These are phyloP conservation scores for Sylvilagus bachmani DNA, from an alignment of 2,113 vertebrate species.

Conservation along the genomic window DNA sequence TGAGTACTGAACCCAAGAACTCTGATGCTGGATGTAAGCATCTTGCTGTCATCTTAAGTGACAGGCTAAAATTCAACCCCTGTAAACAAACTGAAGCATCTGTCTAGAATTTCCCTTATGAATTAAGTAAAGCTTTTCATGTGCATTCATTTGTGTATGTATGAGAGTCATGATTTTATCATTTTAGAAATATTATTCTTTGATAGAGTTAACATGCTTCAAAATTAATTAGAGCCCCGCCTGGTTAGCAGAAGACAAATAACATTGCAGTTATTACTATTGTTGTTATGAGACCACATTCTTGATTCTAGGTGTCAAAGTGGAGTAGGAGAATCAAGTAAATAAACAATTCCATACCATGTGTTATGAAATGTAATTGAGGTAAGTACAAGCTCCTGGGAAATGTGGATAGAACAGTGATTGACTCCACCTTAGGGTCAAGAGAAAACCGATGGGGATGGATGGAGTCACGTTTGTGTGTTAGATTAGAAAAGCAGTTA, in stretches of 20 bases:
- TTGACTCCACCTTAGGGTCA: constrained; percentile 35
- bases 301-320: not conserved
- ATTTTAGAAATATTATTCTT: not conserved
- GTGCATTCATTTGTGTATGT: not conserved
- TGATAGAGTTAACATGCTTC: not conserved
- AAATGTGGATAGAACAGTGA: constrained; percentile 44
- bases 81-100: not conserved
- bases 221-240: not conserved
- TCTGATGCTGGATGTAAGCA: too few species aligned
- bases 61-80: too few species aligned
- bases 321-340: constrained; percentile 1
- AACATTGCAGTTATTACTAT: not conserved
- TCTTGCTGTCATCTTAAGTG: too few species aligned
- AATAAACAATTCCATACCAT: constrained; percentile 55
- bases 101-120: not conserved
- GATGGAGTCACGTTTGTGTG: not conserved
- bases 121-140: constrained; percentile 30
- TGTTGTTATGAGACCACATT: not conserved
- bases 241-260: not conserved
- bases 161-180: not conserved
- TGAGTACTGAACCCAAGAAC: too few species aligned
- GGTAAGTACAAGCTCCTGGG: constrained; percentile 30
- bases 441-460: not conserved
- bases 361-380: constrained; percentile 64
- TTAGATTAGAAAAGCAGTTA: not conserved